Percentiles rank a stretch among this genome's conserved stretches.
These are phyloP conservation scores for rat (Rattus norvegicus) DNA, from an alignment of 2,113 vertebrate genomes.

Conservation along the genomic window DNA sequence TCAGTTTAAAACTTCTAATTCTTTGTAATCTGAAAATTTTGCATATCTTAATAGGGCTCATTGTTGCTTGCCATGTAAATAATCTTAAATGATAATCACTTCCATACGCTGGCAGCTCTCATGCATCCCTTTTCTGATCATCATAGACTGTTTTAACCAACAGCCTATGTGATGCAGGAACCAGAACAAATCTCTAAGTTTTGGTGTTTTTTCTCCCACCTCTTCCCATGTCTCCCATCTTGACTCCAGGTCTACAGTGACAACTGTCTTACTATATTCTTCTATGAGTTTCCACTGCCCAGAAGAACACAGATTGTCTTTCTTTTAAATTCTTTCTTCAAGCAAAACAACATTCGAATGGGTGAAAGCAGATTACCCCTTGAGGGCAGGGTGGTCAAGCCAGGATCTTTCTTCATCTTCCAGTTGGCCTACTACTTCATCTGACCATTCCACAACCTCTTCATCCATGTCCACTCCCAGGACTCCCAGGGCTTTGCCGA, in stretches of 20 bases:
- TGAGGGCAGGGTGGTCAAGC: background rate
- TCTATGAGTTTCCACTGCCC: background rate
- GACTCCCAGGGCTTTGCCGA: background rate
- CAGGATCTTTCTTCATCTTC: background rate
- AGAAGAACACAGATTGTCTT: background rate
- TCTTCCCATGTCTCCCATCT: background rate
- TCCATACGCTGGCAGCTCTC: background rate
- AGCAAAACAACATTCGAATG: background rate
- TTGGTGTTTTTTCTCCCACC: background rate
- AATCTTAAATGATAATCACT: background rate
- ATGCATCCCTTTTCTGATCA: background rate
- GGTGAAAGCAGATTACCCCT: background rate
- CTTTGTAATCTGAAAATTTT: conserved; percentile 4
- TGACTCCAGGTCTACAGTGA: background rate
- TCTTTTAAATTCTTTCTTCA: conserved; percentile 17
- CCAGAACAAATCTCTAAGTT: background rate
- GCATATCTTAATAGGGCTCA: background rate
- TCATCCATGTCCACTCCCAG: background rate
- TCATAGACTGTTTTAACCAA: background rate
- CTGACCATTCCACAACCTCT: background rate
- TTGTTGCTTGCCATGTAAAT: background rate
- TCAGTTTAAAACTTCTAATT: background rate
- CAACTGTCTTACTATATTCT: background rate
- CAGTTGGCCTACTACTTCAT: background rate
- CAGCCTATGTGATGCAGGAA: background rate